A percentile compares a stretch with the other conserved stretches of the same genome.
These are phyloP conservation scores for Chlorodrepanis virens DNA, from an alignment of 2,113 vertebrate species.

Conservation along the genomic window DNA sequence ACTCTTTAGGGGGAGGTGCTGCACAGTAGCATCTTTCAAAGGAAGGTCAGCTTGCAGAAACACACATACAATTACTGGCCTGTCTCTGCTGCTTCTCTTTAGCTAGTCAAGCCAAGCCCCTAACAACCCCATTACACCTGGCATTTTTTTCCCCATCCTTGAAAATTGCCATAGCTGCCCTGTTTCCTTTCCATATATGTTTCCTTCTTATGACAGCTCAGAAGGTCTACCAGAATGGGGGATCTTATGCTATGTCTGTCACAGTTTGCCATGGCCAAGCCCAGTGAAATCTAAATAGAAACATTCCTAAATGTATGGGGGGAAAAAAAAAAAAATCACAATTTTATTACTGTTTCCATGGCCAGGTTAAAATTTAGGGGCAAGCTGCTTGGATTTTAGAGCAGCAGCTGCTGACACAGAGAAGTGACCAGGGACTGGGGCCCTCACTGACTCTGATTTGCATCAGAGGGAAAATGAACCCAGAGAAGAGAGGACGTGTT, in stretches of 20 bases:
- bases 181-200: background rate
- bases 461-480: background rate
- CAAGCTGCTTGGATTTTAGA: background rate
- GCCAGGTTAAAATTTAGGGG: background rate
- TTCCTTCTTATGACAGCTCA: background rate
- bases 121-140: background rate
- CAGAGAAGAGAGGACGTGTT: background rate
- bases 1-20: background rate
- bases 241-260: background rate
- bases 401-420: background rate
- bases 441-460: background rate
- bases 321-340: background rate
- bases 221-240: background rate
- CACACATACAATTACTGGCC: background rate
- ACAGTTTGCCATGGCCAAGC: background rate
- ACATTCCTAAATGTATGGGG: background rate
- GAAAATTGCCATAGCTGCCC: background rate
- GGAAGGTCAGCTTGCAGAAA: background rate
- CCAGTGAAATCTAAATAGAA: background rate
- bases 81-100: background rate
- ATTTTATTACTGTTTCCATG: background rate
- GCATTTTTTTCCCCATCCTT: background rate
- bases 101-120: background rate
- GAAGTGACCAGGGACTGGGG: background rate
- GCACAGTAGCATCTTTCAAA: background rate